Conservation (phyloP, 2,113 vertebrate species). For the Hydrolagus affinis region DNA sequence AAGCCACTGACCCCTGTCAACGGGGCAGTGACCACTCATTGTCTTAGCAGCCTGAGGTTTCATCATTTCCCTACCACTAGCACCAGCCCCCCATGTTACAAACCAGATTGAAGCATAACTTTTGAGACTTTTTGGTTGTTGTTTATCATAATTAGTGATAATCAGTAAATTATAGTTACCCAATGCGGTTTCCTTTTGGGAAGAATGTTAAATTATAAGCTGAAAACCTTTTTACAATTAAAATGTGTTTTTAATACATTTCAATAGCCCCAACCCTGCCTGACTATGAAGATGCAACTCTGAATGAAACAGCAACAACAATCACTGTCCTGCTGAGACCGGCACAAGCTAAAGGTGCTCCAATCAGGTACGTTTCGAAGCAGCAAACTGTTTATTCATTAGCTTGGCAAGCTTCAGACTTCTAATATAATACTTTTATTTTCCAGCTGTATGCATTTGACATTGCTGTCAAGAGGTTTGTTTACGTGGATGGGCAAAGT, state of each 20-base stretch:
- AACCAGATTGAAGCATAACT: neutral
- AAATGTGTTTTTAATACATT: conserved; percentile 27
- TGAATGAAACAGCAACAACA: conserved; percentile 94
- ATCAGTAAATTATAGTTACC: no score
- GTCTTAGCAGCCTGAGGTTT: no score
- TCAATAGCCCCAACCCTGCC: conserved; percentile 81
- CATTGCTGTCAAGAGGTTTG: conserved; percentile 24
- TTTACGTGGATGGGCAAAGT: conserved; percentile 36
- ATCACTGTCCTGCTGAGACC: conserved; percentile 93
- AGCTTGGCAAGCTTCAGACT: conserved; percentile 17
- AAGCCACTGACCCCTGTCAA: no score
- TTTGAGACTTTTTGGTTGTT: neutral
- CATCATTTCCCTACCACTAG: no score
- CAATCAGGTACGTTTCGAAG: conserved; percentile 73
- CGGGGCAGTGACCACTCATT: no score
- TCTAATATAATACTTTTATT: conserved; percentile 26
- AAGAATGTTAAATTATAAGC: no score
- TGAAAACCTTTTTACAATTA: neutral
- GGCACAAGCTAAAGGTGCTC: conserved; percentile 92
- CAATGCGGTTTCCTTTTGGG: no score
- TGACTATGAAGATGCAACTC: conserved; percentile 90
- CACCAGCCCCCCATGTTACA: neutral
- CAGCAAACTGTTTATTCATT: neutral
- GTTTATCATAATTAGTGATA: no score
- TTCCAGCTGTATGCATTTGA: conserved; percentile 33